phyloP scores from a whole-genome alignment of 2,797 vertebrate species.

The Nannoperca obscura region DNA sequence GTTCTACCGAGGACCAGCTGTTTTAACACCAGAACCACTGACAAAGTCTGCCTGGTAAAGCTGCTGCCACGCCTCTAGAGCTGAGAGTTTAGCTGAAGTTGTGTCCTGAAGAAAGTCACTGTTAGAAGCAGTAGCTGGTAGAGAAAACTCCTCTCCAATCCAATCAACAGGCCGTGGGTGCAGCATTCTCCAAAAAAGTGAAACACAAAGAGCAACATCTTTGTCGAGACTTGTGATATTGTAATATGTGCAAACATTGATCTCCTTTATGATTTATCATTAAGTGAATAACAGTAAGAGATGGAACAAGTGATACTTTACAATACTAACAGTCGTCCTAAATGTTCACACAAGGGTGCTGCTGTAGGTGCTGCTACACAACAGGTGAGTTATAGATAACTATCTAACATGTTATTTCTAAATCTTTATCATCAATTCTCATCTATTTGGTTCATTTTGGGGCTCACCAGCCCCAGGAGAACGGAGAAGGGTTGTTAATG shows the following conservation, averaged over 20 bases:
- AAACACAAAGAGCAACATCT: neutral
- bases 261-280: conserved; percentile 24
- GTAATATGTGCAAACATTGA: conserved; percentile 64
- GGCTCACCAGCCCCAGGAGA: conserved; percentile 1
- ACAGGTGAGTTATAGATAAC: conserved; percentile 30
- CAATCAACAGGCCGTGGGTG: neutral
- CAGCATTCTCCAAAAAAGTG: neutral
- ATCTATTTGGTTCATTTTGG: conserved; percentile 41
- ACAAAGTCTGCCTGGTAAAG: conserved; percentile 34
- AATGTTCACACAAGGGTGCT: conserved; percentile 60
- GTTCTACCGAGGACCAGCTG: conserved; percentile 25
- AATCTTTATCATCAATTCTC: conserved; percentile 39
- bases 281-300: conserved; percentile 26
- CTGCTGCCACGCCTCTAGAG: conserved; percentile 42
- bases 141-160: conserved; percentile 11
- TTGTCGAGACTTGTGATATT: conserved; percentile 26
- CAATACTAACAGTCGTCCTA: conserved; percentile 73
- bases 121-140: conserved; percentile 28
- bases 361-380: conserved; percentile 67
- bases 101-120: conserved; percentile 22
- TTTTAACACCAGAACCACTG: conserved; percentile 25
- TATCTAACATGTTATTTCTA: conserved; percentile 38
- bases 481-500: neutral
- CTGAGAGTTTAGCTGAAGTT: conserved; percentile 16
- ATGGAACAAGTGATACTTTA: conserved; percentile 40